Conservation (phyloP, 2,113 vertebrate genomes). For the Ochotona curzoniae region DNA sequence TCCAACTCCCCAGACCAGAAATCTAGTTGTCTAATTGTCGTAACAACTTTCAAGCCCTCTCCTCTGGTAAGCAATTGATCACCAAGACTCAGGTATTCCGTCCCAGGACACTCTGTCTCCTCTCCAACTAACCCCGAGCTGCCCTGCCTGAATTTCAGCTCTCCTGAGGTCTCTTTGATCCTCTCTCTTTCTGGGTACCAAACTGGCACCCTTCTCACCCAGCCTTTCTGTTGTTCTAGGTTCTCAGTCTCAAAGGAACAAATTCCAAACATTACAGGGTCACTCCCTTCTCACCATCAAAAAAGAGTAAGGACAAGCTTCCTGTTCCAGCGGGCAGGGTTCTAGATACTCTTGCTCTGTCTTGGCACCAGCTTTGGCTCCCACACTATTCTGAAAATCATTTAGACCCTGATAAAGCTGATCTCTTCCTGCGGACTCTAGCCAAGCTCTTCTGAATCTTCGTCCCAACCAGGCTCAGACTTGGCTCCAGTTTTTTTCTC, state of each 20-base stretch:
- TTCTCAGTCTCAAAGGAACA: neutral
- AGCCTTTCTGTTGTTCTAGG: neutral
- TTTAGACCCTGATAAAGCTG: neutral
- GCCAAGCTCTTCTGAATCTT: neutral
- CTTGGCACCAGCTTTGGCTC: neutral
- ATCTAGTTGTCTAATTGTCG: neutral
- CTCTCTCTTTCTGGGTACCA: neutral
- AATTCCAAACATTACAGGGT: neutral
- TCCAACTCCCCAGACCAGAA: neutral
- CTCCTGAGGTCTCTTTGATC: neutral
- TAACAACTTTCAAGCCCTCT: neutral
- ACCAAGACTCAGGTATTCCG: neutral
- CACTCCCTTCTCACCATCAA: neutral
- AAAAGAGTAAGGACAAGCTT: neutral
- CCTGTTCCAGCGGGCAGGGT: neutral
- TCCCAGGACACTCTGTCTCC: neutral
- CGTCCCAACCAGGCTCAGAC: neutral
- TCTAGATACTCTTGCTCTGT: neutral
- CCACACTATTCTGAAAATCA: neutral
- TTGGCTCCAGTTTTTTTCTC: neutral
- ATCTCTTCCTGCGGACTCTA: neutral
- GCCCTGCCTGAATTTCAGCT: neutral
- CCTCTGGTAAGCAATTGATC: neutral
- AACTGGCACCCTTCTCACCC: neutral
- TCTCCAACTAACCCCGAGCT: fast-evolving